Conservation (phyloP, 2,888 invertebrate genomes). For the Punctoribates punctum region DNA sequence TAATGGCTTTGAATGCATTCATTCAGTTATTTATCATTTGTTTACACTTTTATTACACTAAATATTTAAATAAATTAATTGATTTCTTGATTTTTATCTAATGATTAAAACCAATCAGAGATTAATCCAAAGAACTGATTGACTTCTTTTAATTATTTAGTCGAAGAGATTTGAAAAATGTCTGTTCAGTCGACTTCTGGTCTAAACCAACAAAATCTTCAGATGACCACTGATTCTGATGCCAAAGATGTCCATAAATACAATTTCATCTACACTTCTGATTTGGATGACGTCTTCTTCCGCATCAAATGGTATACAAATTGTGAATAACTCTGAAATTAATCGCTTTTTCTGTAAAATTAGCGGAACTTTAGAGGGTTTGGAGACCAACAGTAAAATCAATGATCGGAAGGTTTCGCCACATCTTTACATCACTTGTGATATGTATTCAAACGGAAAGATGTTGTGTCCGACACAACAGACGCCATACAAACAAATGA, state of each 20-base stretch:
- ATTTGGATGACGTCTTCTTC: slow-evolving; percentile 45
- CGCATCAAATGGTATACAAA: slow-evolving; percentile 44
- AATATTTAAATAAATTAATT: neutral
- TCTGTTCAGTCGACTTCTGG: neutral
- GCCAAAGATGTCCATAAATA: slow-evolving; percentile 39
- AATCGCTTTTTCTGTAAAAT: slow-evolving; percentile 45
- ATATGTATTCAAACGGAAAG: slow-evolving; percentile 73
- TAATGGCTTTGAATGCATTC: neutral
- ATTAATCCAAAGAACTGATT: too few relatives aligned
- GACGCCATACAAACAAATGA: slow-evolving; percentile 87
- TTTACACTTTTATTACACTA: neutral
- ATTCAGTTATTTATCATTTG: neutral
- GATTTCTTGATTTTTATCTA: too few relatives aligned
- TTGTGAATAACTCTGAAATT: neutral
- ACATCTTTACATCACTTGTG: slow-evolving; percentile 73
- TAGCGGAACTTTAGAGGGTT: slow-evolving; percentile 88
- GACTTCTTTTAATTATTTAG: neutral
- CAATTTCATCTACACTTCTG: slow-evolving; percentile 45
- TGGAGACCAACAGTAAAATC: neutral
- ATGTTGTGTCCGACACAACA: slow-evolving; percentile 79
- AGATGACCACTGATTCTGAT: slow-evolving; percentile 2
- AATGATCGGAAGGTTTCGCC: slow-evolving; percentile 11
- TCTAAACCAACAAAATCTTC: neutral
- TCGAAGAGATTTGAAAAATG: neutral
- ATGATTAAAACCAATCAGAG: too few relatives aligned